These are phyloP conservation scores for Mystacides longicornis DNA, from an alignment of 2,888 invertebrate species.

Conservation along the genomic window DNA sequence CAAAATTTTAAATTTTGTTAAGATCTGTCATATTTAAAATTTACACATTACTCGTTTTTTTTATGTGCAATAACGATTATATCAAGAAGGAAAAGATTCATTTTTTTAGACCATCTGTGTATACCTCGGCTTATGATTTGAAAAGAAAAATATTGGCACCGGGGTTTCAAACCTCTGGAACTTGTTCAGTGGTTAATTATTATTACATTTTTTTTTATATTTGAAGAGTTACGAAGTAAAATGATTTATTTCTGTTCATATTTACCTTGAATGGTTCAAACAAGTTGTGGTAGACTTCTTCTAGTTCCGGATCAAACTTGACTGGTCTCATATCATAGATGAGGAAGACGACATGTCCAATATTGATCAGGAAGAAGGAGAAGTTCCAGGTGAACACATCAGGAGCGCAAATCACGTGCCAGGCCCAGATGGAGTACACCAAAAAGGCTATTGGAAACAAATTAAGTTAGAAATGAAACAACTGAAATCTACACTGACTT, in stretches of 20 bases:
- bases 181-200: no score
- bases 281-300: conserved; percentile 69
- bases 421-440: conserved; percentile 80
- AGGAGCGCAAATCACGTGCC: conserved; percentile 81
- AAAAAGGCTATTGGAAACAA: conserved; percentile 54
- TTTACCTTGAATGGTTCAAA: conserved; percentile 74
- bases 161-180: no score
- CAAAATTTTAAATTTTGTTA: no score
- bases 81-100: no score
- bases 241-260: neutral
- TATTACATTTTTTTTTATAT: no score
- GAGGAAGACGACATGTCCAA: conserved; percentile 72
- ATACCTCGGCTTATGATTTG: no score
- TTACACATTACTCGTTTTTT: no score
- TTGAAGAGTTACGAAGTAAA: neutral
- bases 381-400: conserved; percentile 87
- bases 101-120: no score
- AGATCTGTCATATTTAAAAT: no score
- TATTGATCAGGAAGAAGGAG: conserved; percentile 71
- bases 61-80: no score
- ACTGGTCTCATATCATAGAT: conserved; percentile 77
- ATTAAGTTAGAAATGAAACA: neutral
- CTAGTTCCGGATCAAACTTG: conserved; percentile 75
- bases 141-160: no score
- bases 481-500: no score